phyloP scores from a whole-genome alignment of 2,888 invertebrate genomes.

The Epistrophe eligans region DNA sequence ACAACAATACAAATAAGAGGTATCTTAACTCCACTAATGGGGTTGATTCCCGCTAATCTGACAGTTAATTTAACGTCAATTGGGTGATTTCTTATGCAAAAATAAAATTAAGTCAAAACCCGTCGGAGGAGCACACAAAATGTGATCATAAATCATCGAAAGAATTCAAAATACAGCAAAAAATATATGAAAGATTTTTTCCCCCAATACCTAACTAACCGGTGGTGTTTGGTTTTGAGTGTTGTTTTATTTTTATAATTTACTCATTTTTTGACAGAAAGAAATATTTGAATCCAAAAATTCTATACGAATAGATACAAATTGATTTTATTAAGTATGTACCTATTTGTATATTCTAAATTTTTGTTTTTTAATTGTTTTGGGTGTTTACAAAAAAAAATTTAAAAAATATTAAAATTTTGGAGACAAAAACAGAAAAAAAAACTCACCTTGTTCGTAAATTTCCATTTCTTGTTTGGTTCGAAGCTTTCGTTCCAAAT shows the following conservation, averaged over 20 bases:
- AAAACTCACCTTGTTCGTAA: conserved; percentile 83
- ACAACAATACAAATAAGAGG: conserved; percentile 25
- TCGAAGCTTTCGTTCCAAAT: conserved; percentile 81
- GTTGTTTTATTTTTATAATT: neutral
- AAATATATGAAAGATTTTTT: conserved; percentile 4
- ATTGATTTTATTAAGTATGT: neutral
- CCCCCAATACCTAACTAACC: neutral
- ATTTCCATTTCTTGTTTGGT: conserved; percentile 83
- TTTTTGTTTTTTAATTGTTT: conserved; percentile 15
- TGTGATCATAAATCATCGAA: conserved; percentile 25
- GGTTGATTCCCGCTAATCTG: conserved; percentile 41
- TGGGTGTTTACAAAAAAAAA: conserved; percentile 15
- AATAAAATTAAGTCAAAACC: conserved; percentile 24
- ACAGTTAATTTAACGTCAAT: conserved; percentile 33
- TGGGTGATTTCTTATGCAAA: conserved; percentile 38
- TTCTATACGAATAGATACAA: neutral
- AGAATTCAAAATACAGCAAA: neutral
- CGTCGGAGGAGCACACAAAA: conserved; percentile 16
- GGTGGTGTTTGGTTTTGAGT: neutral
- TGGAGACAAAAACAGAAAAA: conserved; percentile 80
- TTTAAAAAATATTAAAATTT: neutral
- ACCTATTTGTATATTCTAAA: neutral
- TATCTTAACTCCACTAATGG: conserved; percentile 41
- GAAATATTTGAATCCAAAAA: neutral
- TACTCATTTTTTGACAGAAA: conserved; percentile 9